These are phyloP conservation scores for Clivina fossor DNA, from an alignment of 2,888 invertebrate species.

Conservation along the genomic window DNA sequence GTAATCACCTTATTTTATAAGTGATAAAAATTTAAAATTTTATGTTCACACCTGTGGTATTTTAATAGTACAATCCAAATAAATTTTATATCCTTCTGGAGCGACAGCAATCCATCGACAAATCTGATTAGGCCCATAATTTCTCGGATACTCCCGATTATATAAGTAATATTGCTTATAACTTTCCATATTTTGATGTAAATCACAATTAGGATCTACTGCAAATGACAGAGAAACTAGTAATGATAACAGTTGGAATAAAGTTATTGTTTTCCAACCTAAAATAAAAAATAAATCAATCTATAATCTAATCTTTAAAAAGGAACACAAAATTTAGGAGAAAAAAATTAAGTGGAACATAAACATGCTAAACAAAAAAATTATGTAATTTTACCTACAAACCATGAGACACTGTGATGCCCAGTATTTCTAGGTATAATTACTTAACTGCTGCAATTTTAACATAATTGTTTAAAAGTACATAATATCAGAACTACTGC, in stretches of 20 bases:
- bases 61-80: slow-evolving; percentile 55
- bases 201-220: slow-evolving; percentile 54
- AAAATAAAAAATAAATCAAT: too few relatives aligned
- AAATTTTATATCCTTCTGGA: slow-evolving; percentile 53
- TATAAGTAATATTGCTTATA: slow-evolving; percentile 53
- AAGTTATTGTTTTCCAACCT: slow-evolving; percentile 38
- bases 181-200: slow-evolving; percentile 47
- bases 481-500: too few relatives aligned
- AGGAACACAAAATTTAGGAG: too few relatives aligned
- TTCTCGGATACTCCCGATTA: slow-evolving; percentile 55
- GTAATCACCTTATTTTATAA: too few relatives aligned
- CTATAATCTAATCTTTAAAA: too few relatives aligned
- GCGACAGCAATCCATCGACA: slow-evolving; percentile 59
- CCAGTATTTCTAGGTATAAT: too few relatives aligned
- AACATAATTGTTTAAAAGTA: too few relatives aligned
- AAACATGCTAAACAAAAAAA: too few relatives aligned
- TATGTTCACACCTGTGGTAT: slow-evolving; percentile 55
- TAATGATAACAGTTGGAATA: slow-evolving; percentile 45
- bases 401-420: too few relatives aligned
- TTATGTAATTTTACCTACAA: too few relatives aligned
- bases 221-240: slow-evolving; percentile 45
- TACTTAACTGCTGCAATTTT: too few relatives aligned
- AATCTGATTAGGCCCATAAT: slow-evolving; percentile 48
- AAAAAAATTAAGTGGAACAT: too few relatives aligned
- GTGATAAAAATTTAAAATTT: not conserved